These are phyloP conservation scores for Tenebrosternarchus preto DNA, from an alignment of 2,113 vertebrate species.

Conservation along the genomic window DNA sequence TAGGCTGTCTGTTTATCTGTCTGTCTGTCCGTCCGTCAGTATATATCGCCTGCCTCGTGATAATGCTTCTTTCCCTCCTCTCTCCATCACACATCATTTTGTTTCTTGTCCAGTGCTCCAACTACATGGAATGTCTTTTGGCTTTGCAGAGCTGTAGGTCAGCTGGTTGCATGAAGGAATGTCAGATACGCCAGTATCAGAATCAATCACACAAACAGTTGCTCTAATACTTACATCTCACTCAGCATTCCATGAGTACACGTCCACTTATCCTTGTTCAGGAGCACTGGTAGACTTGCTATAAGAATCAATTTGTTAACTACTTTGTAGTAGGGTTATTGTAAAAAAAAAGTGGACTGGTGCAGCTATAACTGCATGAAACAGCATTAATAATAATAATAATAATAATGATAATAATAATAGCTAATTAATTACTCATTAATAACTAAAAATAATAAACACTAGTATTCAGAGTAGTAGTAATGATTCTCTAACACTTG, in stretches of 20 bases:
- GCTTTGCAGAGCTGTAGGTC: conserved; percentile 21
- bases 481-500: background rate
- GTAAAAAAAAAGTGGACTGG: background rate
- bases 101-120: background rate
- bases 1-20: conserved; percentile 32
- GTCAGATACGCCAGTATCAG: background rate
- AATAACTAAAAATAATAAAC: no score
- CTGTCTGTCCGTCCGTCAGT: background rate
- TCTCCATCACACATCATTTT: conserved; percentile 29
- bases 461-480: no score
- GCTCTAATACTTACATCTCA: conserved; percentile 1
- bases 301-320: background rate
- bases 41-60: conserved; percentile 24
- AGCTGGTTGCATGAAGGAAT: conserved; percentile 1
- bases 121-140: background rate
- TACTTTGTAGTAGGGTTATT: background rate
- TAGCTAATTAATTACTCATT: no score
- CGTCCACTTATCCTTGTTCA: background rate
- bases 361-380: no score
- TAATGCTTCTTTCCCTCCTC: conserved; percentile 24
- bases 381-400: no score
- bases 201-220: conserved; percentile 16
- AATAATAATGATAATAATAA: no score
- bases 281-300: background rate
- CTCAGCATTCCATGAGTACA: background rate